phyloP scores from a whole-genome alignment of 2,888 invertebrate genomes.

The Drosophila buzzatii region DNA sequence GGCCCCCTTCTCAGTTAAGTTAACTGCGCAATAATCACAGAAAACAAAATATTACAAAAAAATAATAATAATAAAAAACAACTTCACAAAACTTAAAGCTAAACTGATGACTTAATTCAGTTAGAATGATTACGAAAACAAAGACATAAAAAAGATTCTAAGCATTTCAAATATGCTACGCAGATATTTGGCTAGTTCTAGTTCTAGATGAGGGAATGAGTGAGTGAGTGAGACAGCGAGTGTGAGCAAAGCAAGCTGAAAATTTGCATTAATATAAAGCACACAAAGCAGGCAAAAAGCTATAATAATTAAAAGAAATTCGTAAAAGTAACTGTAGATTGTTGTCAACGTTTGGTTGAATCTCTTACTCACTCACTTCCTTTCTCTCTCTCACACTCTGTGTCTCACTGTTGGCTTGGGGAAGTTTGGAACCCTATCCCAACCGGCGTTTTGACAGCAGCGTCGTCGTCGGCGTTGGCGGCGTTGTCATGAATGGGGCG shows the following conservation, averaged over 20 bases:
- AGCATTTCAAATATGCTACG: slow-evolving; percentile 8
- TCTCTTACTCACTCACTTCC: neutral
- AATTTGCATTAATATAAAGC: slow-evolving; percentile 29
- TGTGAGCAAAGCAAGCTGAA: slow-evolving; percentile 10
- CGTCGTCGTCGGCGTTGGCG: slow-evolving; percentile 15
- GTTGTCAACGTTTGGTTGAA: neutral
- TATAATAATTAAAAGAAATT: slow-evolving; percentile 51
- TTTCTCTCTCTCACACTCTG: neutral
- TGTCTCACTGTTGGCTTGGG: neutral
- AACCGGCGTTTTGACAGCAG: slow-evolving; percentile 74
- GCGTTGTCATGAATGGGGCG: slow-evolving; percentile 71
- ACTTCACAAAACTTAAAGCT: slow-evolving; percentile 2
- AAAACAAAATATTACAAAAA: neutral
- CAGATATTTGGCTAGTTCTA: neutral
- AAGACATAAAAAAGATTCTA: slow-evolving; percentile 21
- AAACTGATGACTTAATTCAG: slow-evolving; percentile 24
- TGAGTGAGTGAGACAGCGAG: neutral
- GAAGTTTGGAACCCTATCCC: slow-evolving; percentile 76
- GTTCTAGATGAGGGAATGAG: neutral
- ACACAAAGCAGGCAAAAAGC: slow-evolving; percentile 23
- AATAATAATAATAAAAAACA: neutral
- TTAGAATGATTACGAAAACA: slow-evolving; percentile 20
- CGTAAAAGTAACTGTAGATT: slow-evolving; percentile 15
- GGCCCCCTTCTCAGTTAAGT: neutral
- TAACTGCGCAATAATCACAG: neutral